A percentile compares a stretch with the other conserved stretches of the same genome.
Conservation (phyloP, 2,113 vertebrate genomes). For the Hippopotamus amphibius region DNA sequence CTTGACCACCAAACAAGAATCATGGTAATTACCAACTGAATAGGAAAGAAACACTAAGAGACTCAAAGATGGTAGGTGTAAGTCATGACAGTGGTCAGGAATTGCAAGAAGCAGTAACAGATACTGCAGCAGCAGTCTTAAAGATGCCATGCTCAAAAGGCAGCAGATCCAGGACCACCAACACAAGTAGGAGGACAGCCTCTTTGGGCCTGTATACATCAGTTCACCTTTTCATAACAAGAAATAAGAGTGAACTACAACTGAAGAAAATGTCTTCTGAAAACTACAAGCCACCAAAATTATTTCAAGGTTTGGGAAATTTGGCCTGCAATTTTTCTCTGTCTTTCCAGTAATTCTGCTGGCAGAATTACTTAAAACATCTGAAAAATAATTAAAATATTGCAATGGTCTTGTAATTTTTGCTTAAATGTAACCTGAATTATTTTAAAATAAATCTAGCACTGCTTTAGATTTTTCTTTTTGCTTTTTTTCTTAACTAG, state of each 20-base stretch:
- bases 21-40: background rate
- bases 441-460: slow-evolving; percentile 43
- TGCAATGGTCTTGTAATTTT: background rate
- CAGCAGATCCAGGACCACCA: background rate
- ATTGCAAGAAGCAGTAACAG: background rate
- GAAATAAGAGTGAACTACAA: background rate
- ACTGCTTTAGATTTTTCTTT: background rate
- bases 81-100: background rate
- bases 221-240: background rate
- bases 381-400: background rate
- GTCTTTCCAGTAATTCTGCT: background rate
- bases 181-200: background rate
- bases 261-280: slow-evolving; percentile 17
- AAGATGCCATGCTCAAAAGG: background rate
- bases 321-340: background rate
- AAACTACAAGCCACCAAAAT: slow-evolving; percentile 33
- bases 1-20: background rate
- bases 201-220: background rate
- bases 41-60: background rate
- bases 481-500: background rate
- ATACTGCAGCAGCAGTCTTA: background rate
- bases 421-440: slow-evolving; percentile 27
- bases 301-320: slow-evolving; percentile 49
- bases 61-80: background rate
- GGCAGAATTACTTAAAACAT: background rate